phyloP scores from a whole-genome alignment of 2,888 invertebrate genomes.

The Caenorhabditis zanzibari region DNA sequence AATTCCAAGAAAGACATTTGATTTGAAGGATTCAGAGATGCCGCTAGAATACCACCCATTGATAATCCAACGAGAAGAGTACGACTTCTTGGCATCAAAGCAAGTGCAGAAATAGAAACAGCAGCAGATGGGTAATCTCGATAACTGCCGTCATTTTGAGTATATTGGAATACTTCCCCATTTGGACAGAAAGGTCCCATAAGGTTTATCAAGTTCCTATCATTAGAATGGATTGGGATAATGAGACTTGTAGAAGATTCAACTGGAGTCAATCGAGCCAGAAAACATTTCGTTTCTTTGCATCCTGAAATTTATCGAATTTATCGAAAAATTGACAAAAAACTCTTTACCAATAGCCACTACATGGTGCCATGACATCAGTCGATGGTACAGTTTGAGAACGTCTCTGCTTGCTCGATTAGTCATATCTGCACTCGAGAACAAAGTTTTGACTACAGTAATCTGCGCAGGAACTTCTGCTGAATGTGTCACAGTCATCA shows the following conservation, averaged over 20 bases:
- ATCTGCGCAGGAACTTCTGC: conserved; percentile 15
- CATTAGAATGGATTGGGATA: conserved; percentile 5
- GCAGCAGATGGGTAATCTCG: conserved; percentile 12
- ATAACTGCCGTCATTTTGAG: conserved; percentile 4
- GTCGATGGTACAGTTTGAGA: conserved; percentile 29
- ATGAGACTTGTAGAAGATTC: not conserved
- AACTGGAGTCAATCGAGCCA: conserved; percentile 6
- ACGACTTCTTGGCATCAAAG: conserved; percentile 60
- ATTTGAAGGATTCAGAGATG: conserved; percentile 60
- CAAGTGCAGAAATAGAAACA: conserved; percentile 47
- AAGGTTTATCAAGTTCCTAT: conserved; percentile 18
- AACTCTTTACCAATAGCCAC: conserved; percentile 33
- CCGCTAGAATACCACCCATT: conserved; percentile 62
- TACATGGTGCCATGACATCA: conserved; percentile 41
- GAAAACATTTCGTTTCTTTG: conserved; percentile 19
- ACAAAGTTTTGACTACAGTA: conserved; percentile 42
- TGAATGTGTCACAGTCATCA: conserved; percentile 23
- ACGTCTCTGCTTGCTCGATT: not conserved
- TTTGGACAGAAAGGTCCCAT: conserved; percentile 9
- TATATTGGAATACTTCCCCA: conserved; percentile 16
- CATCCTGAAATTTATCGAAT: conserved; percentile 26
- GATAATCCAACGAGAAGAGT: conserved; percentile 64
- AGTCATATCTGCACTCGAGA: conserved; percentile 43
- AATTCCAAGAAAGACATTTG: conserved; percentile 43
- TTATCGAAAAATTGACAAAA: too few relatives aligned